A percentile compares a stretch with the other conserved stretches of the same genome.
Conservation (phyloP, 2,113 vertebrate species). For the Corythoichthys haematopterus region DNA sequence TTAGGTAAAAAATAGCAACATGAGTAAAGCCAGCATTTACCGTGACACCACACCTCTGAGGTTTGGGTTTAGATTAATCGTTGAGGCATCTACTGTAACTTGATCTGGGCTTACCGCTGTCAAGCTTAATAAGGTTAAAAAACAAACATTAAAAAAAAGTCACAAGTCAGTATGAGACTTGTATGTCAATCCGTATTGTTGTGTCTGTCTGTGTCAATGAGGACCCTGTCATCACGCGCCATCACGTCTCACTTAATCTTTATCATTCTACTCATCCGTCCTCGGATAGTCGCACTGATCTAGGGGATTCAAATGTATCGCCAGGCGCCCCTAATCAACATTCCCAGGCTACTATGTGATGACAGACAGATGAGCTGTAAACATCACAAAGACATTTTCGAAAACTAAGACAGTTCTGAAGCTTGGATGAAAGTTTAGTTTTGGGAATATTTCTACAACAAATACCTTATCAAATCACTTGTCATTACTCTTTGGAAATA, state of each 20-base stretch:
- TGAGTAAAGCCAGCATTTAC: slow-evolving; percentile 13
- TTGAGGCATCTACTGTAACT: slow-evolving; percentile 27
- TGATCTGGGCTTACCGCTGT: slow-evolving; percentile 21
- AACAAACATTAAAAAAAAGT: not conserved
- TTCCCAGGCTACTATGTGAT: slow-evolving; percentile 46
- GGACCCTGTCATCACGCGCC: slow-evolving; percentile 26
- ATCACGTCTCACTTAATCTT: slow-evolving; percentile 36
- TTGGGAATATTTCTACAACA: not conserved
- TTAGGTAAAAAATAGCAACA: not conserved
- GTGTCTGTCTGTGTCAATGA: slow-evolving; percentile 18
- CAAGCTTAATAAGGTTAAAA: slow-evolving; percentile 26
- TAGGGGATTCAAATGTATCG: slow-evolving; percentile 26
- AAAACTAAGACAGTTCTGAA: slow-evolving; percentile 10
- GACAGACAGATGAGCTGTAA: slow-evolving; percentile 40
- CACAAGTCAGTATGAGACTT: not conserved
- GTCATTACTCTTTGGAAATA: not conserved
- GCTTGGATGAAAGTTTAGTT: slow-evolving; percentile 10
- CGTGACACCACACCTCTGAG: slow-evolving; percentile 19
- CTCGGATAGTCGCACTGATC: slow-evolving; percentile 32
- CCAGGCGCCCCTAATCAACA: slow-evolving; percentile 44
- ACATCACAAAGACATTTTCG: slow-evolving; percentile 7
- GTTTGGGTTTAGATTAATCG: slow-evolving; percentile 26
- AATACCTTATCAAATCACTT: not conserved
- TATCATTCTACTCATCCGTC: slow-evolving; percentile 17
- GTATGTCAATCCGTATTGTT: slow-evolving; percentile 26